Conservation (phyloP, 1,140 invertebrate genomes). For the Medauroidea extradentata region DNA sequence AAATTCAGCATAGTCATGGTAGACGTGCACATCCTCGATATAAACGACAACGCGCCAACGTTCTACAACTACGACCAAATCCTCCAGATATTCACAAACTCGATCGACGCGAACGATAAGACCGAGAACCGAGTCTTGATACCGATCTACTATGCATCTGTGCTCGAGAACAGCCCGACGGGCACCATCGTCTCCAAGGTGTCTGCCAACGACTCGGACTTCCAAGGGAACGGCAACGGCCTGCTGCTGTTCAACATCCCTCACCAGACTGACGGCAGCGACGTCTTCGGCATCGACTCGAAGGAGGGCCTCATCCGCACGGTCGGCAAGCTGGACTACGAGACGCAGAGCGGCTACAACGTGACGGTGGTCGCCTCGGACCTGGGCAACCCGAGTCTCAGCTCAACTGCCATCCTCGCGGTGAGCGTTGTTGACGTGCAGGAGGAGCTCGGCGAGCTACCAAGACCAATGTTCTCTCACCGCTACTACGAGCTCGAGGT, state of each 20-base stretch:
- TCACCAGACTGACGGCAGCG: slow-evolving; percentile 49
- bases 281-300: slow-evolving; percentile 69
- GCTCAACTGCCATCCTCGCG: slow-evolving; percentile 67
- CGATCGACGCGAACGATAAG: slow-evolving; percentile 16
- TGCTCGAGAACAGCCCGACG: slow-evolving; percentile 62
- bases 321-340: slow-evolving; percentile 67
- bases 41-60: slow-evolving; percentile 50
- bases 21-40: slow-evolving; percentile 71
- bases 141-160: slow-evolving; percentile 64
- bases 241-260: slow-evolving; percentile 68
- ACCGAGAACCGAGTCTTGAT: slow-evolving; percentile 29
- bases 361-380: slow-evolving; percentile 77
- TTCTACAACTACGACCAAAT: slow-evolving; percentile 63
- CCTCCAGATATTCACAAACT: slow-evolving; percentile 15
- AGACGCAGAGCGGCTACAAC: slow-evolving; percentile 60
- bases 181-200: slow-evolving; percentile 67
- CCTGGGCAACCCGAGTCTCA: slow-evolving; percentile 73
- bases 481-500: slow-evolving; percentile 73
- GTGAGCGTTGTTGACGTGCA: slow-evolving; percentile 62
- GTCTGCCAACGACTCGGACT: slow-evolving; percentile 80
- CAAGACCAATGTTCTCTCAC: slow-evolving; percentile 58
- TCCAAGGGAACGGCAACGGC: slow-evolving; percentile 75
- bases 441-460: slow-evolving; percentile 38
- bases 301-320: slow-evolving; percentile 76
- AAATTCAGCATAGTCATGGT: slow-evolving; percentile 55